Evolutionary conservation across 2,888 invertebrate species (phyloP), one percentile per base, ranked within the genome.

Genomic region (Phengaris alcon): DNA sequence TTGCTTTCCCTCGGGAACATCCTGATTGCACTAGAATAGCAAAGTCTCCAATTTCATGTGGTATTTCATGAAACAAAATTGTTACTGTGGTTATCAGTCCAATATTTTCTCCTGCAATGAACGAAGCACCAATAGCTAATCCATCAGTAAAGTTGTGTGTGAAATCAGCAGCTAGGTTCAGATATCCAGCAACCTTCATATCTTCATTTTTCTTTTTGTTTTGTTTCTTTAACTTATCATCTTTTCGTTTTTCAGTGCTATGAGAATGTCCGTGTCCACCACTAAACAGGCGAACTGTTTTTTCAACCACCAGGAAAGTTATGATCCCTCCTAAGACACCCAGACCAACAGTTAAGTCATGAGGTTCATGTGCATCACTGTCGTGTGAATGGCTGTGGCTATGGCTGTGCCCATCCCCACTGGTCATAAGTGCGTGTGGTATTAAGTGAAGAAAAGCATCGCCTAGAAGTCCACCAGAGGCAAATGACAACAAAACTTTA

Each of bases 111-210:
- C 99, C 99, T 77, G 98, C 98, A 83, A 99, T 95, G 88, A 97
- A 99, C 1, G 99, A 99, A 1, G 99, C 99, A 74, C 99, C 99
- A 86, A 99, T 99, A 44, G 99, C 99, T 77, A 99, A 93, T 44
- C 99, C 99, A 94, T 99, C 99, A 12, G 99, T 99, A 85, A 99
- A 99, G 91, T 99, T 99, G 88, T 99, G 99, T 13, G 98, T 96
- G 88, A 99, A 99, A 89, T 99, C 99, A 55, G 99, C 99, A 74
- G 98, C 99, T 80, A 99, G 93, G 91, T 99, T 99, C 78, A 99
- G 94, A 87, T 99, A 99, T 3, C 99, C 99, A 76, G 92, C 86
- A 75, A 91, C 89, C 82, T 94, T 93, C 70, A 92, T 94, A 75
- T 92, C 91, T 76, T 91, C 83, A 78, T 94, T 92, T 77, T 88